Conservation (phyloP, 1,140 invertebrate species). For the Prorops nasuta region DNA sequence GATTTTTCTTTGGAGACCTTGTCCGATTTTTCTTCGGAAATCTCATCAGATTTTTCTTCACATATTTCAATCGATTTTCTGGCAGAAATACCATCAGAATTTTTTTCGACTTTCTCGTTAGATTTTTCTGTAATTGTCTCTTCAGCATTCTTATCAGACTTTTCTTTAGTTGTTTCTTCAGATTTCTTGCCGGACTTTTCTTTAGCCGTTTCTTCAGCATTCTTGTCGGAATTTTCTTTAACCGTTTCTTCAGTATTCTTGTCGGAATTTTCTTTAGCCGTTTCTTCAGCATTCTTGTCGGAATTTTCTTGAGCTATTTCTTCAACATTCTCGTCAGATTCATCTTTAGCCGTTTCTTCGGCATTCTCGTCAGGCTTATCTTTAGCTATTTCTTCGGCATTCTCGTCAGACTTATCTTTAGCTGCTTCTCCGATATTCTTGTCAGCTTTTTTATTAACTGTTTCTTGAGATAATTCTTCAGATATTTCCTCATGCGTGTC, state of each 20-base stretch:
- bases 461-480: too few species aligned
- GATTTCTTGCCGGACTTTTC: too few species aligned
- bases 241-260: too few species aligned
- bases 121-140: not conserved
- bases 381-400: slow-evolving; percentile 1
- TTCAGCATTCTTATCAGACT: not conserved
- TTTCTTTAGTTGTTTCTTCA: not conserved
- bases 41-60: too few species aligned
- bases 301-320: not conserved
- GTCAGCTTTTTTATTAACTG: too few species aligned
- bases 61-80: too few species aligned
- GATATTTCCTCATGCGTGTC: not conserved
- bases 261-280: not conserved
- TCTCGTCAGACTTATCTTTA: slow-evolving; percentile 1
- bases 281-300: not conserved
- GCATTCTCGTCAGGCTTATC: not conserved
- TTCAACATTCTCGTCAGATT: not conserved
- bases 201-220: slow-evolving; percentile 11
- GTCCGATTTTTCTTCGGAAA: not conserved
- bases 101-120: not conserved
- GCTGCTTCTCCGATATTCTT: not conserved
- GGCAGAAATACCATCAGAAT: too few species aligned
- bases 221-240: not conserved
- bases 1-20: not conserved
- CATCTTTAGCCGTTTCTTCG: slow-evolving; percentile 1